phyloP scores from a whole-genome alignment of 2,888 invertebrate genomes.

The Scelioninae gen. 2 region DNA sequence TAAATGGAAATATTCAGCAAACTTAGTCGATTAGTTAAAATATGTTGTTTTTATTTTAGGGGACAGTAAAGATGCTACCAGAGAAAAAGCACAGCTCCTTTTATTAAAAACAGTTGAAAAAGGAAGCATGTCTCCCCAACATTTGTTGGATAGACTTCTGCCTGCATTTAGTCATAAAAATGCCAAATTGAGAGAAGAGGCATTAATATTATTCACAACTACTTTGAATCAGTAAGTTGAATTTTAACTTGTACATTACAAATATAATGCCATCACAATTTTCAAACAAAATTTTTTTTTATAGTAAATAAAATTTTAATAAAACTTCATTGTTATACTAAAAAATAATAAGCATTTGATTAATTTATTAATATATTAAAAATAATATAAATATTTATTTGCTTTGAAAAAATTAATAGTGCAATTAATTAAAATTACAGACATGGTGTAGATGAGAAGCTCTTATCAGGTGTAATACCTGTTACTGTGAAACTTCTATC shows the following conservation, averaged over 20 bases:
- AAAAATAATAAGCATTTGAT: too few relatives aligned
- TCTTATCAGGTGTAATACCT: conserved; percentile 88
- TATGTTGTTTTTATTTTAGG: too few relatives aligned
- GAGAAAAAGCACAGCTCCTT: conserved; percentile 85
- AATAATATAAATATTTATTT: too few relatives aligned
- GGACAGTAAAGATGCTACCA: conserved; percentile 80
- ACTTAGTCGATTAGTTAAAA: too few relatives aligned
- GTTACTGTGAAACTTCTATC: conserved; percentile 88
- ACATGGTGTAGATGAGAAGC: conserved; percentile 89
- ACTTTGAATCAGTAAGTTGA: conserved; percentile 86
- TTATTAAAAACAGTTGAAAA: conserved; percentile 85
- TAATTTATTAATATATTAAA: too few relatives aligned
- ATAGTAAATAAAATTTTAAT: not conserved
- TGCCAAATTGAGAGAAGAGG: conserved; percentile 93
- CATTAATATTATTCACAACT: conserved; percentile 87
- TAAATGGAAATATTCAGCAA: too few relatives aligned
- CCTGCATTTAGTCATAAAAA: conserved; percentile 91
- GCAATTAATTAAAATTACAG: too few relatives aligned
- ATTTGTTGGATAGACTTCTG: conserved; percentile 83
- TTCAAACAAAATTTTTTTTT: too few relatives aligned
- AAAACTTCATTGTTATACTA: too few relatives aligned
- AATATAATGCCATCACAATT: too few relatives aligned
- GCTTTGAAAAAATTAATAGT: too few relatives aligned
- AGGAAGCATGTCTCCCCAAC: conserved; percentile 82
- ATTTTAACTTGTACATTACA: too few relatives aligned